A percentile compares a stretch with the other conserved stretches of the same genome.
Conservation (phyloP, 2,888 invertebrate species). For the Athripsodes cinereus region DNA sequence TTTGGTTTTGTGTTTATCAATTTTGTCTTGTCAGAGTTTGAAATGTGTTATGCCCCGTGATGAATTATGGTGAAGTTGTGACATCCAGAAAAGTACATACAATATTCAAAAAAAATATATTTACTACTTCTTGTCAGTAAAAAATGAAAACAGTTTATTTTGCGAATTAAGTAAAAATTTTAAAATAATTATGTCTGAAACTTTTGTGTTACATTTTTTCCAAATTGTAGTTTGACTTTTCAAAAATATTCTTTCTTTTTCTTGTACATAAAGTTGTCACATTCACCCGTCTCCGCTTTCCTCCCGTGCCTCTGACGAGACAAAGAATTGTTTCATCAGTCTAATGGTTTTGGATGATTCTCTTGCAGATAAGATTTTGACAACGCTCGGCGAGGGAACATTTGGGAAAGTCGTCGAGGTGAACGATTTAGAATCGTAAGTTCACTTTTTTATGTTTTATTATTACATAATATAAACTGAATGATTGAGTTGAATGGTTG, state of each 20-base stretch:
- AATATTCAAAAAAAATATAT: no score
- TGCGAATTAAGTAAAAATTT: no score
- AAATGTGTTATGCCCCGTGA: no score
- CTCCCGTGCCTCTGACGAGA: conserved; percentile 10
- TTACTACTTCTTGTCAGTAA: no score
- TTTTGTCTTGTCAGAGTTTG: conserved; percentile 2
- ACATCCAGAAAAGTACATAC: no score
- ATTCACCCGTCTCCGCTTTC: background rate
- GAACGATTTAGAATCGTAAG: conserved; percentile 92
- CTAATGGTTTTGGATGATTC: conserved; percentile 46
- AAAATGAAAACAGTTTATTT: no score
- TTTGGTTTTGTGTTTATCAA: background rate
- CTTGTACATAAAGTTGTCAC: background rate
- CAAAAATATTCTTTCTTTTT: no score
- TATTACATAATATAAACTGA: background rate
- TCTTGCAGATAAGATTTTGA: conserved; percentile 96
- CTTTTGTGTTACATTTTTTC: no score
- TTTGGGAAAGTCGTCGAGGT: conserved; percentile 99
- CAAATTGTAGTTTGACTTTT: no score
- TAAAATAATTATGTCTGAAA: no score
- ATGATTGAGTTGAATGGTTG: no score
- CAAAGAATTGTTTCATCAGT: background rate
- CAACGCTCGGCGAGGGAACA: conserved; percentile 98
- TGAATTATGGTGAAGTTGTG: no score
- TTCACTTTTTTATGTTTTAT: conserved; percentile 31